Evolutionary conservation across 2,888 invertebrate genomes (phyloP).

Genomic region (Eurytoma californica): DNA sequence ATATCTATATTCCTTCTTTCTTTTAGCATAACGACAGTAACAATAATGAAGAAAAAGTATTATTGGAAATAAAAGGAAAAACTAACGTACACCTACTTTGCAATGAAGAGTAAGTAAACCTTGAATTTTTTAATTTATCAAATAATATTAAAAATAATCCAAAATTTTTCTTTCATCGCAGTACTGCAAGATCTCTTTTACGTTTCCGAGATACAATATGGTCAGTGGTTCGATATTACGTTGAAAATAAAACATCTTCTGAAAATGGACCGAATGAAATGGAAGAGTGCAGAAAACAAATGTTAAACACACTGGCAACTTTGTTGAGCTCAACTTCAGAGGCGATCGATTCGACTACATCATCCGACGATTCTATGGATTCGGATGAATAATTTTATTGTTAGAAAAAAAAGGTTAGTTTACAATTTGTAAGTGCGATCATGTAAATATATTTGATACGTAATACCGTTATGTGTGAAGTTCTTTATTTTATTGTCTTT

Average conservation of each 20-base stretch:
- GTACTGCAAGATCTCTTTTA: conserved; percentile 76
- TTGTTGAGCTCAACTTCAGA: conserved; percentile 28
- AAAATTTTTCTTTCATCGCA: conserved; percentile 71
- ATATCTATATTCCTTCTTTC: conserved; percentile 51
- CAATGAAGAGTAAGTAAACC: conserved; percentile 69
- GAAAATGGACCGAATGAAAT: conserved; percentile 44
- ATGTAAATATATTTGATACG: conserved; percentile 13
- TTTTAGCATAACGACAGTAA: conserved; percentile 59
- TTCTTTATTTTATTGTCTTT: too few relatives aligned
- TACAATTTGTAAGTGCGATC: background rate
- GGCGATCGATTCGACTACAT: background rate
- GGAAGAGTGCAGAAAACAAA: conserved; percentile 59
- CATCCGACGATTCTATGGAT: background rate
- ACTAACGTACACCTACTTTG: conserved; percentile 70
- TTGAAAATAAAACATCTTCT: conserved; percentile 73
- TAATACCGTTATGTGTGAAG: too few relatives aligned
- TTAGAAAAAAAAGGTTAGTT: background rate
- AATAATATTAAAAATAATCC: conserved; percentile 68
- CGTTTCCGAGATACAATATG: conserved; percentile 76
- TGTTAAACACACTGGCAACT: conserved; percentile 62
- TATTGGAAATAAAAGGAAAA: conserved; percentile 45
- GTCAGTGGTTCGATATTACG: conserved; percentile 76
- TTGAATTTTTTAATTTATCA: conserved; percentile 53
- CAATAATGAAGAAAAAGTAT: conserved; percentile 33
- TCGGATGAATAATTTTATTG: too few relatives aligned